Percentiles rank a stretch among this genome's conserved stretches.
These are phyloP conservation scores for Notolabrus celidotus DNA, from an alignment of 2,797 vertebrate genomes.

Conservation along the genomic window DNA sequence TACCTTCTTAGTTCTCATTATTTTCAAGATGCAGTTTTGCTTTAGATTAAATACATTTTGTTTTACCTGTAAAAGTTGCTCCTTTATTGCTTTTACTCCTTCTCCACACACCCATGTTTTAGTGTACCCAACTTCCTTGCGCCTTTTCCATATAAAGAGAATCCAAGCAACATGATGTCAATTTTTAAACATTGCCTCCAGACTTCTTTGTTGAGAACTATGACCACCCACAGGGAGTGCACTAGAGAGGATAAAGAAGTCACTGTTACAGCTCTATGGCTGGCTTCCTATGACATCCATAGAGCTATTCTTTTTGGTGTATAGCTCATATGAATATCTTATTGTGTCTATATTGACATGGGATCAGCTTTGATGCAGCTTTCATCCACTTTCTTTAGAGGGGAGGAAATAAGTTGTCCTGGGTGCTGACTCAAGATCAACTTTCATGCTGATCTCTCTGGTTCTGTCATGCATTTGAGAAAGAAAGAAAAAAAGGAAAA, in stretches of 20 bases:
- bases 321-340: constrained; percentile 26
- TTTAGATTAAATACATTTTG: no score
- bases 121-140: not conserved
- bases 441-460: not conserved
- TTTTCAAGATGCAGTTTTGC: no score
- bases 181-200: constrained; percentile 18
- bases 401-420: constrained; percentile 30
- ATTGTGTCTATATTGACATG: constrained; percentile 28
- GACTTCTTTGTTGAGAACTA: constrained; percentile 1
- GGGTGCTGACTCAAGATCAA: constrained; percentile 32
- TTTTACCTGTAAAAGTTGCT: not conserved
- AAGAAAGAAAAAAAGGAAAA: not conserved
- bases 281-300: constrained; percentile 17
- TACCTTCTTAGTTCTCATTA: no score
- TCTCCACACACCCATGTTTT: not conserved
- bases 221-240: constrained; percentile 8
- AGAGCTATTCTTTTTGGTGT: constrained; percentile 38
- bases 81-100: not conserved
- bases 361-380: constrained; percentile 38
- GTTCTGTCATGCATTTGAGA: not conserved
- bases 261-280: constrained; percentile 5
- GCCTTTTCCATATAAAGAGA: constrained; percentile 17
- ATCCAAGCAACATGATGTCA: not conserved
- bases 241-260: constrained; percentile 14
- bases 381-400: not conserved